A percentile compares a stretch with the other conserved stretches of the same genome.
Conservation (phyloP, 2,888 invertebrate species). For the Himalopsyche tibetana region DNA sequence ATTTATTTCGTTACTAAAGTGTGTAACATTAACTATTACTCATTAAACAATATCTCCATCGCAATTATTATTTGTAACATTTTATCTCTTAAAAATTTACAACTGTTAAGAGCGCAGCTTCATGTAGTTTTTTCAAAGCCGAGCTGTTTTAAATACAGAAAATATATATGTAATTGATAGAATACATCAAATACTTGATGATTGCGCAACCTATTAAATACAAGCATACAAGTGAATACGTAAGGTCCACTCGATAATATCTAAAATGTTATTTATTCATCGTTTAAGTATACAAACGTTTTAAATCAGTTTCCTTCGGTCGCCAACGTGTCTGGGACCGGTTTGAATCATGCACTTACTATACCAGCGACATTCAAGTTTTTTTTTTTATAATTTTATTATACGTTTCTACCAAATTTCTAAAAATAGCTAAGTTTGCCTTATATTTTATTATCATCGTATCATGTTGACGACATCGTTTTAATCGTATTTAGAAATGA, state of each 20-base stretch:
- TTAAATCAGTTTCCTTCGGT: conserved; percentile 37
- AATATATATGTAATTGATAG: too few species aligned
- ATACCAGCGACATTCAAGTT: conserved; percentile 2
- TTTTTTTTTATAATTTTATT: not conserved
- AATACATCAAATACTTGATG: too few species aligned
- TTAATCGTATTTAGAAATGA: not conserved
- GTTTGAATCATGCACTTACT: conserved; percentile 20
- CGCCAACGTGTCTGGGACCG: conserved; percentile 38
- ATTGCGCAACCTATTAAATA: conserved; percentile 4
- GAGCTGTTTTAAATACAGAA: too few species aligned
- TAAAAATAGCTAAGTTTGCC: not conserved
- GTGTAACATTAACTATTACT: too few species aligned
- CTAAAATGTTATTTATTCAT: conserved; percentile 27
- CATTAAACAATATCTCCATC: too few species aligned
- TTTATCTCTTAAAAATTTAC: too few species aligned
- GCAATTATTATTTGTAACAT: too few species aligned
- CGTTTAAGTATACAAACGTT: conserved; percentile 36
- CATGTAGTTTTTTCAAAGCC: too few species aligned
- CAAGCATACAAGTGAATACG: not conserved
- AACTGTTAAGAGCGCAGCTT: too few species aligned
- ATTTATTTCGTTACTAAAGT: too few species aligned
- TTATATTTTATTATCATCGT: not conserved
- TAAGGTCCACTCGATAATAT: not conserved
- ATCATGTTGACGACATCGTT: conserved; percentile 1
- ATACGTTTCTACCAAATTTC: not conserved